Percentiles rank a stretch among this genome's conserved stretches.
These are phyloP conservation scores for Valencia hispanica DNA, from an alignment of 2,797 vertebrate species.

Conservation along the genomic window DNA sequence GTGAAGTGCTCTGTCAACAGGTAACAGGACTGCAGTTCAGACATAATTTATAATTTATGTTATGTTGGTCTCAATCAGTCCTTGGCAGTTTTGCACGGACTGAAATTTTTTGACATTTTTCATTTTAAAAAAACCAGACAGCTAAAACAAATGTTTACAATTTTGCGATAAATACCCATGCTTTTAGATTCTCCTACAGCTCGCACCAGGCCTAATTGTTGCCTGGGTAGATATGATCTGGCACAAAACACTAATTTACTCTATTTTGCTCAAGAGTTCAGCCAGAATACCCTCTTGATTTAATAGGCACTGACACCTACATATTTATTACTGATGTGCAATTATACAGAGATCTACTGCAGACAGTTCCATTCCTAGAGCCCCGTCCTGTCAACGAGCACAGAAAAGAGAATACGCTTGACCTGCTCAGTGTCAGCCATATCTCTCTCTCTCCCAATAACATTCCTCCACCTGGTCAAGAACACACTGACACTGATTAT, in stretches of 20 bases:
- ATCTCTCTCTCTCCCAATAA: conserved; percentile 1
- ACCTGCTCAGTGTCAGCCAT: conserved; percentile 3
- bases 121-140: too few species aligned
- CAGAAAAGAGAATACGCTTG: conserved; percentile 23
- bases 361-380: conserved; percentile 21
- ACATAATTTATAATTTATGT: not conserved
- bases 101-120: not conserved
- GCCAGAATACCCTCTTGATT: conserved; percentile 15
- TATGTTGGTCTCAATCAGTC: too few species aligned
- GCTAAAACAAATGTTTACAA: not conserved
- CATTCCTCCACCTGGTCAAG: not conserved
- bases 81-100: not conserved
- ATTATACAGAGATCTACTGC: conserved; percentile 15
- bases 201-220: not conserved
- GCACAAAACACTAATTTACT: conserved; percentile 9
- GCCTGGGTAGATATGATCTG: not conserved
- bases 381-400: conserved; percentile 14
- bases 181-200: conserved; percentile 1
- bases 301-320: conserved; percentile 14
- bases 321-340: conserved; percentile 25
- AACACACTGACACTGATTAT: not conserved
- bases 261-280: not conserved
- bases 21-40: too few species aligned
- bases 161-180: not conserved
- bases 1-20: not conserved